Base-by-base conservation (phyloP, 2,797 vertebrate genomes). In the Steatocranus sp. region DNA sequence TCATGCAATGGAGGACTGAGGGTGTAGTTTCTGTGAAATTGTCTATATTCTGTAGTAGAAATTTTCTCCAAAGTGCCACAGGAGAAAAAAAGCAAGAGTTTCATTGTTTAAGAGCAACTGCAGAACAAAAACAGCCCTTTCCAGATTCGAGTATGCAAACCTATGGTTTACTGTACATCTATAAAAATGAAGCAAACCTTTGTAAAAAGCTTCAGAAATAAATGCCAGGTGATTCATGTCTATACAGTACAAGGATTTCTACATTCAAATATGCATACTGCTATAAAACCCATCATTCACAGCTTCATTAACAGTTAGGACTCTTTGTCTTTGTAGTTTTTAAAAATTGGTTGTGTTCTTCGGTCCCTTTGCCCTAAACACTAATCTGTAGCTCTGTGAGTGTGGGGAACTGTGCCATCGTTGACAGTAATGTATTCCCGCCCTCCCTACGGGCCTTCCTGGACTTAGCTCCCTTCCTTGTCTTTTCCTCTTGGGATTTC, bases 361-460 rank as follows among this genome's bases (percentile, higher is more conserved):
- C n/a, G 41, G 76, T 81, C 27, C 43, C n/a, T 43, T 77, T 30
- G 58, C 84, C 87, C 87, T 86, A 86, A 85, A 68, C 76, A 80
- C 79, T 81, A 77, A 56, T 86, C 89, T 92, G 51, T 53, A 79
- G 48, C 56, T 80, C 61, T 83, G 66, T 81, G 90, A 87, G 85
- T 88, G 76, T 83, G 53, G 87, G 81, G 90, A 88, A 83, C 78
- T 79, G 84, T 84, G 83, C 86, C 73, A 76, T 25, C 78, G 38
- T 78, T 90, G 93, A 91, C 92, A 91, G 86, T 93, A 94, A 95
- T 94, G 83, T 91, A 95, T 95, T 91, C 93, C 4, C 78, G 51
- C 82, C 56, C 78, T 87, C 88, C 87, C 83, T 15, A 11, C 18
- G 79, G 87, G 84, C 81, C 91, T 87, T 90, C 75, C 43, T 36